A percentile compares a stretch with the other conserved stretches of the same genome.
phyloP scores from a whole-genome alignment of 1,140 invertebrate species.

The Macrobrachium nipponense region DNA sequence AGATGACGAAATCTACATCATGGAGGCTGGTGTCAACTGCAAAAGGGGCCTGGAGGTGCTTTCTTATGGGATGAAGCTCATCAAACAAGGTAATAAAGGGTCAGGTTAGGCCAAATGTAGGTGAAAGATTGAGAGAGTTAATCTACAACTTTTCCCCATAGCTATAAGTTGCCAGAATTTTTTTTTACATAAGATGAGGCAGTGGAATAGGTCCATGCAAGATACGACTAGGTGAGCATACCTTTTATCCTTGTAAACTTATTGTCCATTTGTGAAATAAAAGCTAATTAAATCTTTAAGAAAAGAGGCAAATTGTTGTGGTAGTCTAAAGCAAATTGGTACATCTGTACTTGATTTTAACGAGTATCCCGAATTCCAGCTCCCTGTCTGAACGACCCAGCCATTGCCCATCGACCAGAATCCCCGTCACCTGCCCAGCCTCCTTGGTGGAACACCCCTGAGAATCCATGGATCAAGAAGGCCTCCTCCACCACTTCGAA shows the following conservation, averaged over 20 bases:
- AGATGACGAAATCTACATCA: conserved; percentile 75
- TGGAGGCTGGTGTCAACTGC: conserved; percentile 79
- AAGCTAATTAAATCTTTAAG: too few species aligned
- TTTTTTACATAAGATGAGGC: too few species aligned
- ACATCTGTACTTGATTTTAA: not conserved
- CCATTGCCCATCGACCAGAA: not conserved
- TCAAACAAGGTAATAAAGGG: conserved; percentile 70
- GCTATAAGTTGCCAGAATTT: too few species aligned
- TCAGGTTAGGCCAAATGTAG: not conserved
- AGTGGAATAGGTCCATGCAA: too few species aligned
- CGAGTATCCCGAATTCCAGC: conserved; percentile 9
- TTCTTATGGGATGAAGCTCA: conserved; percentile 76
- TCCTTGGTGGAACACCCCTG: conserved; percentile 49
- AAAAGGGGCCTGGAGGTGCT: conserved; percentile 75
- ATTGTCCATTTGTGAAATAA: too few species aligned
- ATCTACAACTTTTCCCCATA: not conserved
- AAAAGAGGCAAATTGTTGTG: not conserved
- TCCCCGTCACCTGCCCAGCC: conserved; percentile 20
- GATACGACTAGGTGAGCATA: too few species aligned
- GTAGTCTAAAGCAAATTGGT: not conserved
- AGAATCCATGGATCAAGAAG: conserved; percentile 48
- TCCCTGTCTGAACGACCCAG: conserved; percentile 48
- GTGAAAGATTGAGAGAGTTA: not conserved
- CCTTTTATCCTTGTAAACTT: too few species aligned
- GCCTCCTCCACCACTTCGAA: conserved; percentile 18